Evolutionary conservation across 2,797 vertebrate species (phyloP).

Genomic region (Carapus acus): DNA sequence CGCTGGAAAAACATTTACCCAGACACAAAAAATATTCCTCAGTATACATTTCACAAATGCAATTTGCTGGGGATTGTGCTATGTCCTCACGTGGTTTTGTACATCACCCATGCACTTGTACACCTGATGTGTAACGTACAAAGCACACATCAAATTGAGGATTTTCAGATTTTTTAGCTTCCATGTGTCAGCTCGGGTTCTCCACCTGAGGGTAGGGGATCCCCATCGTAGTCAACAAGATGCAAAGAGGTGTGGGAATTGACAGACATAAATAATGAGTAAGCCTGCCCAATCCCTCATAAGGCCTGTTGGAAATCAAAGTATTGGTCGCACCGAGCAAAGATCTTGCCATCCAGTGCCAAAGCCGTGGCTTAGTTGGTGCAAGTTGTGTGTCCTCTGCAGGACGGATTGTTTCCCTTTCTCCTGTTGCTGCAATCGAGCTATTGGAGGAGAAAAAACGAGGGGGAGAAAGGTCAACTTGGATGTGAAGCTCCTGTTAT

Average conservation of each 20-base stretch:
- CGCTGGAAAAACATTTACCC: no score
- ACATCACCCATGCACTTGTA: constrained; percentile 36
- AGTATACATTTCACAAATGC: not conserved
- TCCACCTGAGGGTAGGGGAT: constrained; percentile 39
- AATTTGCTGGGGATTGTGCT: not conserved
- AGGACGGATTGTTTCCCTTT: constrained; percentile 66
- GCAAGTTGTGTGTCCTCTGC: constrained; percentile 61
- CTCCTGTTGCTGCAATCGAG: constrained; percentile 71
- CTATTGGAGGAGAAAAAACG: constrained; percentile 59
- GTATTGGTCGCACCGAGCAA: constrained; percentile 49
- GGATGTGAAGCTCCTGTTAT: constrained; percentile 94
- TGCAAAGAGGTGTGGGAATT: constrained; percentile 53
- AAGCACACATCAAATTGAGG: constrained; percentile 44
- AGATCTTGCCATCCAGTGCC: constrained; percentile 48
- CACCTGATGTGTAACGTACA: constrained; percentile 40
- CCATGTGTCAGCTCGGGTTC: constrained; percentile 10
- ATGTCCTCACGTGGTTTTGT: constrained; percentile 29
- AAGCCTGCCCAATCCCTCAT: constrained; percentile 44
- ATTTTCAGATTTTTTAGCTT: constrained; percentile 43
- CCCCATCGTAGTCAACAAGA: constrained; percentile 45
- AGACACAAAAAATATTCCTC: not conserved
- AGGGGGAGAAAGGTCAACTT: constrained; percentile 82
- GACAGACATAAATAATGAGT: constrained; percentile 60
- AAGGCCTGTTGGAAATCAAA: constrained; percentile 52
- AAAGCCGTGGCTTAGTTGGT: constrained; percentile 56